Percentiles rank a stretch among this genome's conserved stretches.
phyloP scores from a whole-genome alignment of 2,888 invertebrate species.

The Phaedon cochleariae region DNA sequence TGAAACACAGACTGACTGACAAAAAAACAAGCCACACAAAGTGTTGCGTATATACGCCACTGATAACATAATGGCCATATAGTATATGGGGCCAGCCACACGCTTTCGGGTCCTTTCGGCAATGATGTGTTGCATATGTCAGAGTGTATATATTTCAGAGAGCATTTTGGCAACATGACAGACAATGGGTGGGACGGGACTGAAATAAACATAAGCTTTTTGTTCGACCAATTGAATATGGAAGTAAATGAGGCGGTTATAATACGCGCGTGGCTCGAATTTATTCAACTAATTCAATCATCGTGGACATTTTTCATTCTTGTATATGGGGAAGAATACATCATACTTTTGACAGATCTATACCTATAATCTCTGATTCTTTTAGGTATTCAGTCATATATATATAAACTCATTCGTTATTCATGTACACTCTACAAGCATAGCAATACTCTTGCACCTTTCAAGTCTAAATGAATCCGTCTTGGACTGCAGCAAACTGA shows the following conservation, averaged over 20 bases:
- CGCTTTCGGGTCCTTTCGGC: conserved; percentile 36
- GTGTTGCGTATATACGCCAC: background rate
- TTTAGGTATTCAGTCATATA: too few relatives aligned
- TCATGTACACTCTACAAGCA: too few relatives aligned
- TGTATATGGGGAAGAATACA: conserved; percentile 12
- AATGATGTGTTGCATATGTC: conserved; percentile 41
- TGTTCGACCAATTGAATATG: conserved; percentile 43
- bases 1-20: too few relatives aligned
- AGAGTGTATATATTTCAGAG: conserved; percentile 28
- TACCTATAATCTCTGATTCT: too few relatives aligned
- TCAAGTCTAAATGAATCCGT: too few relatives aligned
- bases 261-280: conserved; percentile 50
- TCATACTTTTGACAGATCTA: too few relatives aligned
- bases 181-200: conserved; percentile 27
- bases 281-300: conserved; percentile 50
- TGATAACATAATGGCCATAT: conserved; percentile 4
- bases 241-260: conserved; percentile 50
- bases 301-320: conserved; percentile 31
- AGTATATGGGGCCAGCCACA: conserved; percentile 34
- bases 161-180: conserved; percentile 35
- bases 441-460: too few relatives aligned
- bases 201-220: conserved; percentile 36
- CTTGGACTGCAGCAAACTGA: too few relatives aligned
- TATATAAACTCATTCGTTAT: too few relatives aligned
- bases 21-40: too few relatives aligned